Evolutionary conservation across 2,888 invertebrate species (phyloP).

Genomic region (Caenorhabditis wallacei): DNA sequence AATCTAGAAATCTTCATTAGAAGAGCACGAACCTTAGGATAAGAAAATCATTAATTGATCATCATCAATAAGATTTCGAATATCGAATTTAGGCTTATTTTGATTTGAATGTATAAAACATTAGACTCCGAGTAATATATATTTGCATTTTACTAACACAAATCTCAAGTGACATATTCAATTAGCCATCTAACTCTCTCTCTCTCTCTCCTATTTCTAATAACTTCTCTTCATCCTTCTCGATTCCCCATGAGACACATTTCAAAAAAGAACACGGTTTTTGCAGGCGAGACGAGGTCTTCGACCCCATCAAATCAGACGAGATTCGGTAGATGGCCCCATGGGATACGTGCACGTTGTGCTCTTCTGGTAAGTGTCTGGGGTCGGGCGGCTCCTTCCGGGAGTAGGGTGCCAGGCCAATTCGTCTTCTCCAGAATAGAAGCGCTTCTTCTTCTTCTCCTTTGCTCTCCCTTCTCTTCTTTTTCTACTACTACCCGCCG

Average conservation of each 20-base stretch:
- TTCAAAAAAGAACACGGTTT: conserved; percentile 14
- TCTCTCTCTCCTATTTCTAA: background rate
- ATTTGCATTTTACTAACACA: too few relatives aligned
- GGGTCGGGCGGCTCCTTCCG: conserved; percentile 53
- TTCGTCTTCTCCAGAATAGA: conserved; percentile 46
- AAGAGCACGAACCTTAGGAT: too few relatives aligned
- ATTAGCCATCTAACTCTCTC: background rate
- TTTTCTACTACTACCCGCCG: conserved; percentile 36
- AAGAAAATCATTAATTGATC: too few relatives aligned
- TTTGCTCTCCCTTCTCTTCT: conserved; percentile 35
- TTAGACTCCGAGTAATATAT: too few relatives aligned
- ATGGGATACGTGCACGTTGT: conserved; percentile 64
- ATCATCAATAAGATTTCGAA: too few relatives aligned
- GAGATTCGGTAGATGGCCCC: conserved; percentile 63
- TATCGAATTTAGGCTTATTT: too few relatives aligned
- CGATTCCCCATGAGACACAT: conserved; percentile 13
- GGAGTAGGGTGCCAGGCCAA: conserved; percentile 22
- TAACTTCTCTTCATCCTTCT: conserved; percentile 8
- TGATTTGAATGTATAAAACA: too few relatives aligned
- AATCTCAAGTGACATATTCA: background rate
- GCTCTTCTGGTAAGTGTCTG: conserved; percentile 65
- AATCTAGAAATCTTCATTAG: too few relatives aligned
- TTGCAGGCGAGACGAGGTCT: conserved; percentile 13
- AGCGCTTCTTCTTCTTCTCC: conserved; percentile 48
- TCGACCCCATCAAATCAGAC: conserved; percentile 53